Evolutionary conservation across 2,888 invertebrate genomes (phyloP), one percentile per base, ranked within the genome.

Genomic region (Gonocerus acuteangulatus): DNA sequence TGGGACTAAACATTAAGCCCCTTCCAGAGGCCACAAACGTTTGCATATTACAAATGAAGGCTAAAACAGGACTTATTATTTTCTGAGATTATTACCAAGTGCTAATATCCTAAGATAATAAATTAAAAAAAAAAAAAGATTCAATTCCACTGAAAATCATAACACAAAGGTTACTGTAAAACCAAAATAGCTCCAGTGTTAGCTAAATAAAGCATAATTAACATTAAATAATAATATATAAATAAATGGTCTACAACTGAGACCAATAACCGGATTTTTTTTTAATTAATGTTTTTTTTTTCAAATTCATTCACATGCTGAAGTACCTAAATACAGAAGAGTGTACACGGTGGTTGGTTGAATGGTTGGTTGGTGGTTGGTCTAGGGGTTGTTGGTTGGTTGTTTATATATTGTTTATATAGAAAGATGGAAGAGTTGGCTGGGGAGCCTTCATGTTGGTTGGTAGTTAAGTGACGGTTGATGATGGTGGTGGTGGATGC

Each of bases 321-420:
- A 62, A 65, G 62, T 62, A 62, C 62, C 65, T 62, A 62, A 64
- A 52, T 62, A 65, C 62, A 60, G 65, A 61, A 61, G 65, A 61
- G 62, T 48, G 58, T 58, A 58, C 58, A 58, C 58, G 48, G 58
- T 59, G 59, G 65, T 58, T 64, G 62, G 60, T 66, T 66, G 64
- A 63, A 65, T 64, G 60, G 64, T 66, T 63, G 65, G 63, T 60
- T 63, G 63, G 47, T 56, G 60, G 65, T 39, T 65, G 64, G 67
- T 62, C 65, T 63, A 66, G 54, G 66, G 63, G 65, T 48, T 65
- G 57, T 58, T 62, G 61, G 47, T 63, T 64, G 58, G 62, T 62
- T 62, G 65, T 62, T 66, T 57, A 62, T 64, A 60, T 60, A 58
- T 62, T 61, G 61, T 62, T 58, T 62, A 52, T 56, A 58, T 56